A percentile compares a stretch with the other conserved stretches of the same genome.
Conservation (phyloP, 2,888 invertebrate species). For the Hypercompe scribonia region DNA sequence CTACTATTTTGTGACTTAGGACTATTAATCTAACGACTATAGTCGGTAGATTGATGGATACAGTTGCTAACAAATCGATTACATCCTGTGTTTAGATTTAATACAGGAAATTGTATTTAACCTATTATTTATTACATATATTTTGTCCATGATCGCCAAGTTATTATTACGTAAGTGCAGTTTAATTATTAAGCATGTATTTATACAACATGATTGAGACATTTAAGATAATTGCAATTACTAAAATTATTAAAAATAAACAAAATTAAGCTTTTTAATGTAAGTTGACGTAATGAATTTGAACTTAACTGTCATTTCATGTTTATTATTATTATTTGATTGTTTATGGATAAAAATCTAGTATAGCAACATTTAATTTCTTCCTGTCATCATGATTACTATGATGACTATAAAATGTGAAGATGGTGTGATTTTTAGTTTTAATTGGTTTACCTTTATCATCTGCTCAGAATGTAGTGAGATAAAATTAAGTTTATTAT, state of each 20-base stretch:
- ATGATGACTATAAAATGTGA: background rate
- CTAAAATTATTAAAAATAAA: background rate
- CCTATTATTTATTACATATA: constrained; percentile 32
- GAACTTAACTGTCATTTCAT: background rate
- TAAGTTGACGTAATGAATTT: background rate
- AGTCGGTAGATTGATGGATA: constrained; percentile 8
- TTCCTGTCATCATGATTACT: too few species aligned
- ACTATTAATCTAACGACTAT: background rate
- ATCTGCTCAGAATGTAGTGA: background rate
- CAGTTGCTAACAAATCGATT: constrained; percentile 30
- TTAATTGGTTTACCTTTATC: background rate
- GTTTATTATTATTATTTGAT: background rate
- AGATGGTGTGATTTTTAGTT: background rate
- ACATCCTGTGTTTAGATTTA: constrained; percentile 38
- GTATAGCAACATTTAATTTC: too few species aligned
- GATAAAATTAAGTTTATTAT: background rate
- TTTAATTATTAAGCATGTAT: background rate
- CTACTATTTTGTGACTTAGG: background rate
- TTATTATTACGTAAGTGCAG: constrained; percentile 40
- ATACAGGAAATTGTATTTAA: constrained; percentile 44
- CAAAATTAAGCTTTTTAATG: too few species aligned
- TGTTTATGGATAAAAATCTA: too few species aligned
- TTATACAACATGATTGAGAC: background rate
- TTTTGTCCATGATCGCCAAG: constrained; percentile 20
- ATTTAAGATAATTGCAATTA: background rate